Base-by-base conservation (phyloP, 30 jellyfish, hydroid and myxozoan genomes). In the Aurelia sp. region DNA sequence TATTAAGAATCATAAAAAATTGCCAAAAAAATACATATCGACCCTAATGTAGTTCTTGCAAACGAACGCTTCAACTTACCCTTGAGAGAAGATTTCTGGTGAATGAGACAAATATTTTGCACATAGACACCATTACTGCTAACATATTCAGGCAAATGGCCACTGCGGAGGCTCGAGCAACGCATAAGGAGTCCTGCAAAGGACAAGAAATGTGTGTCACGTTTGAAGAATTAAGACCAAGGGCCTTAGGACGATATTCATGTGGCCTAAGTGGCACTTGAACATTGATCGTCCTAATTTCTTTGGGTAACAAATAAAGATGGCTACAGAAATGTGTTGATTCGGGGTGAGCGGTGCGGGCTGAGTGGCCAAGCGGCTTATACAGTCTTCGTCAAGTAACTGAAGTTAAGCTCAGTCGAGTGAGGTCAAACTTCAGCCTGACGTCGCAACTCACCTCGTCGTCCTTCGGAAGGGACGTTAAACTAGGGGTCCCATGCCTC, bases 91-190 rank as follows among this genome's bases (percentile, higher is more conserved):
- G 78, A 76, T 72, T 71, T 24, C 93, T 78, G 1, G 73, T 53
- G 22, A 53, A 62, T 11, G 93, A 84, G 62, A 62, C 71, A 55
- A 84, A 59, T 3, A 74, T 59, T 74, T 84, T 84, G 87, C 93
- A 84, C 93, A 84, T 84, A 13, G 93, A 71, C 5, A 84, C 27
- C 81, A 84, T 84, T 21, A 84, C 93, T n/a, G 93, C 87, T 24
- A 76, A 65, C 13, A 67, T 84, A 47, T 84, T 72, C 59, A 84
- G 72, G 72, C 93, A 84, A 30, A 84, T 72, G 27, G 93, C 87
- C 2, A 74, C 87, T 13, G 93, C 93, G 5, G 87, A 55, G 19
- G 82, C 93, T 47, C 93, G 87, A 4, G 93, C 87, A 55, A 67
- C 38, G 76, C 93, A 84, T 24, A 84, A 40, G 24, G 93, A 65